Conservation (phyloP, 2,797 vertebrate genomes). For the Pseudochaenichthys georgianus region DNA sequence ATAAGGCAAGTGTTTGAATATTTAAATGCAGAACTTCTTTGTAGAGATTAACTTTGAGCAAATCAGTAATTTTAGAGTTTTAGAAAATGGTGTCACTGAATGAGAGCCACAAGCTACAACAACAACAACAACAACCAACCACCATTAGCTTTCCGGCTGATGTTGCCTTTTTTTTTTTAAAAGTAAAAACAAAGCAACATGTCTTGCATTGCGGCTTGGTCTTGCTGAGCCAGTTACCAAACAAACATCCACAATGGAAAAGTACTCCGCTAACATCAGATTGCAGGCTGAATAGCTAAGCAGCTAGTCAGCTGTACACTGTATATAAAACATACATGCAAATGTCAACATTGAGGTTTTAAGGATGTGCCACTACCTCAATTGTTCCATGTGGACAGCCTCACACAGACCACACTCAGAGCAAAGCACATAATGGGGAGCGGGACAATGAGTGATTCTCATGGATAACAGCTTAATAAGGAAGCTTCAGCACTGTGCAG, state of each 20-base stretch:
- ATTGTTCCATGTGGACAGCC: too few species aligned
- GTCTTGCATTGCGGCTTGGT: neutral
- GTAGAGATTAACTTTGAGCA: neutral
- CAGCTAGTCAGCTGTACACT: neutral
- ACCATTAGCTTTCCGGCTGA: neutral
- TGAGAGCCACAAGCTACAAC: neutral
- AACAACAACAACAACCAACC: too few species aligned
- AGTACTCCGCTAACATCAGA: neutral
- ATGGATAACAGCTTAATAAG: too few species aligned
- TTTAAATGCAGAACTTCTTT: neutral
- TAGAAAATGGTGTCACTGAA: neutral
- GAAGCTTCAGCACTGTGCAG: too few species aligned
- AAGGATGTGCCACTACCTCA: too few species aligned
- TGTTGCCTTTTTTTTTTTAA: neutral
- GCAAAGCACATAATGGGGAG: too few species aligned
- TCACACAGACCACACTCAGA: too few species aligned
- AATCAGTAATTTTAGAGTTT: neutral
- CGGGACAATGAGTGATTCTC: too few species aligned
- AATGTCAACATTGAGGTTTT: constrained; percentile 4
- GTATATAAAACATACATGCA: constrained; percentile 4
- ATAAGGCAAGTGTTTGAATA: neutral
- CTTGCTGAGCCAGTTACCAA: constrained; percentile 12
- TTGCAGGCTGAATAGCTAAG: neutral
- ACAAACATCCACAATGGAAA: constrained; percentile 10
- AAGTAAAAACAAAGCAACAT: neutral